Evolutionary conservation across 2,113 vertebrate species (phyloP).

Genomic region (Isurus oxyrinchus): DNA sequence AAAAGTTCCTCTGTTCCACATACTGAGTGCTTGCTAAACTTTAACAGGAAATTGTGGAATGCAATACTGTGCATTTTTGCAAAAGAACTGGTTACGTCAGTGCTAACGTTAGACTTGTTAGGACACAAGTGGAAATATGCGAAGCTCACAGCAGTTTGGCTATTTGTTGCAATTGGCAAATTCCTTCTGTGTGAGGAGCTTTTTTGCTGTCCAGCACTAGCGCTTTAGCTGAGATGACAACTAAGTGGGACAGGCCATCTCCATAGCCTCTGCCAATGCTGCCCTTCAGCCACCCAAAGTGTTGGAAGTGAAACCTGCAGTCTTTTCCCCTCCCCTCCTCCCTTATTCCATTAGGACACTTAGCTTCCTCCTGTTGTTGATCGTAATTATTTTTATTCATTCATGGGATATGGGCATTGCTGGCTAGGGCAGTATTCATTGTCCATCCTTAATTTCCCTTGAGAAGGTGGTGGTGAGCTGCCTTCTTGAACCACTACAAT

Average conservation of each 20-base stretch:
- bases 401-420: no score
- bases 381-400: background rate
- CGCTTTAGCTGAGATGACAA: background rate
- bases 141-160: background rate
- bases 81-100: background rate
- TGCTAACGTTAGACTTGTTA: background rate
- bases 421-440: no score
- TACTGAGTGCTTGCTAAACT: background rate
- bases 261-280: background rate
- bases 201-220: background rate
- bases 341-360: background rate
- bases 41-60: background rate
- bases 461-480: no score
- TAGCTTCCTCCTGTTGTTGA: background rate
- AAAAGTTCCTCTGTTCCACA: background rate
- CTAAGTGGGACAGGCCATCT: background rate
- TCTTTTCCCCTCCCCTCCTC: background rate
- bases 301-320: background rate
- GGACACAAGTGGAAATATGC: background rate
- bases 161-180: background rate
- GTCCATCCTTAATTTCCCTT: no score
- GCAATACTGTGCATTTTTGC: background rate
- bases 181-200: background rate
- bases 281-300: background rate
- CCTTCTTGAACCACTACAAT: no score